Percentiles rank a stretch among this genome's conserved stretches.
These are phyloP conservation scores for Cardinalis cardinalis DNA, from an alignment of 2,113 vertebrate genomes.

Conservation along the genomic window DNA sequence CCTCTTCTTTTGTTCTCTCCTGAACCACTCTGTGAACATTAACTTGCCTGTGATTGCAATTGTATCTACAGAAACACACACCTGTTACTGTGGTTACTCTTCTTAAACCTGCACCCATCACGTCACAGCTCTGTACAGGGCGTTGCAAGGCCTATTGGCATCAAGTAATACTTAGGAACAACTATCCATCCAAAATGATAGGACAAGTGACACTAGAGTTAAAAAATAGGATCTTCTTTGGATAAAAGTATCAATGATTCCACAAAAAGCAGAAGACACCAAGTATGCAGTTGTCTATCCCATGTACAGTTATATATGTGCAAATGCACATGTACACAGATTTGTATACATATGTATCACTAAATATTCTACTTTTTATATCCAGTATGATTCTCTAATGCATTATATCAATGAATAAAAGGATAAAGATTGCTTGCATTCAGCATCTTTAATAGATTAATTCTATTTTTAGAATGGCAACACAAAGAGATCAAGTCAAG, in stretches of 20 bases:
- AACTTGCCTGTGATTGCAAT: background rate
- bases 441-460: background rate
- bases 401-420: background rate
- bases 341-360: background rate
- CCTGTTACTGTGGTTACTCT: background rate
- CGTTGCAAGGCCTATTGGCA: background rate
- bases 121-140: background rate
- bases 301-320: rapidly evolving
- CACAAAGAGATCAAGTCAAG: background rate
- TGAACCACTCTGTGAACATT: background rate
- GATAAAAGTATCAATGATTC: background rate
- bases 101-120: background rate
- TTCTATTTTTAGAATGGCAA: background rate
- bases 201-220: background rate
- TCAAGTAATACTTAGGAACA: background rate
- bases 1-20: background rate
- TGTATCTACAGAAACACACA: background rate
- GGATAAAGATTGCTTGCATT: background rate
- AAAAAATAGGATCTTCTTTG: background rate
- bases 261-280: background rate
- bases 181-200: background rate
- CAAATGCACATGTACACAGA: background rate
- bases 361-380: background rate
- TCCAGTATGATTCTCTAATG: background rate
- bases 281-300: background rate